Evolutionary conservation across 2,797 vertebrate genomes (phyloP).

Genomic region (Mus spretus): DNA sequence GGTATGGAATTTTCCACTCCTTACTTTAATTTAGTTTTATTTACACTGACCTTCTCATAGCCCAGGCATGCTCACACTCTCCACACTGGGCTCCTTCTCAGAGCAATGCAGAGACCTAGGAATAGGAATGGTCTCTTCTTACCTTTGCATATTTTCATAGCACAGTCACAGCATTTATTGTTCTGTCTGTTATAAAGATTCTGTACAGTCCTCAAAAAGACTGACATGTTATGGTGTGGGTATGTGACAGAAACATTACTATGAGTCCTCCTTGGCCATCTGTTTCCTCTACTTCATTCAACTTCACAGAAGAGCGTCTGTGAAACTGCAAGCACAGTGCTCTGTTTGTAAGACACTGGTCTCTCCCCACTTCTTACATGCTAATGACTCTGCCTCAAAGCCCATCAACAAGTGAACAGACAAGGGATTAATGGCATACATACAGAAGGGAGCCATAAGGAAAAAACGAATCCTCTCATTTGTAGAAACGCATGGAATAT

Average conservation of each 20-base stretch:
- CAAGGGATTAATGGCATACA: neutral
- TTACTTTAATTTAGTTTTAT: neutral
- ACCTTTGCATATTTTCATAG: neutral
- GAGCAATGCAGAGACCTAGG: neutral
- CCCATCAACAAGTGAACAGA: neutral
- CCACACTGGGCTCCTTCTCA: neutral
- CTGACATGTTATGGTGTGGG: neutral
- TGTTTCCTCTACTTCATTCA: neutral
- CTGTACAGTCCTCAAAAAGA: neutral
- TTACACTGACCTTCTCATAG: too few species aligned
- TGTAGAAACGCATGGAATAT: neutral
- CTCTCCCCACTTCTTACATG: neutral
- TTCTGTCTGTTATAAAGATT: neutral
- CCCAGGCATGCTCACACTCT: fast-evolving
- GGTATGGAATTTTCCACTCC: neutral
- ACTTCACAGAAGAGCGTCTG: neutral
- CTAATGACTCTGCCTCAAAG: neutral
- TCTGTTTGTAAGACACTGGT: too few species aligned
- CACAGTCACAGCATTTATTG: neutral
- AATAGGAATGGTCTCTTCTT: neutral
- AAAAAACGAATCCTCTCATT: neutral
- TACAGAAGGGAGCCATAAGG: neutral
- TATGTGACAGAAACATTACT: too few species aligned
- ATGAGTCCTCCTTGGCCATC: too few species aligned
- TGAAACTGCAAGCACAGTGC: neutral